These are phyloP conservation scores for Philonicus albiceps DNA, from an alignment of 2,888 invertebrate species.

Conservation along the genomic window DNA sequence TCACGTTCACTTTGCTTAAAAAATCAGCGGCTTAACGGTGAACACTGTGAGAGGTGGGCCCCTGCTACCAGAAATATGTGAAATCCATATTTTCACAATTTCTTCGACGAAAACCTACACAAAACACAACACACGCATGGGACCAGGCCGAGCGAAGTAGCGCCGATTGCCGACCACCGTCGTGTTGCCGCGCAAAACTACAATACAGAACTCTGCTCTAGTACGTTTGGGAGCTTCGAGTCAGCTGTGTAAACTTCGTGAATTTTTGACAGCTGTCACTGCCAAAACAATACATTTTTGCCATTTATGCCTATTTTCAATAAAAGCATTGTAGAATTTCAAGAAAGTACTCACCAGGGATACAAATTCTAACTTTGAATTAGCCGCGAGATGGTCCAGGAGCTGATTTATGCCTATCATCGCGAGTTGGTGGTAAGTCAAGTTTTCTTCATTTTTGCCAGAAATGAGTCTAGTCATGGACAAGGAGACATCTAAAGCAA, in stretches of 20 bases:
- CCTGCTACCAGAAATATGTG: not conserved
- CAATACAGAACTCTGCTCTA: not conserved
- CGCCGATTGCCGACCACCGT: not conserved
- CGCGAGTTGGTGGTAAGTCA: constrained; percentile 61
- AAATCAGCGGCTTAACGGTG: not conserved
- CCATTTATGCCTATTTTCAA: not conserved
- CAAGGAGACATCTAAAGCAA: constrained; percentile 61
- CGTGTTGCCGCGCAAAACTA: not conserved
- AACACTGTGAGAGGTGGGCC: not conserved
- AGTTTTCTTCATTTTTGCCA: constrained; percentile 53
- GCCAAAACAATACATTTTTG: not conserved
- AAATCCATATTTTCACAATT: constrained; percentile 8
- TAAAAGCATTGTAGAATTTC: not conserved
- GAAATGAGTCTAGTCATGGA: constrained; percentile 58
- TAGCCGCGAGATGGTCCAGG: constrained; percentile 57
- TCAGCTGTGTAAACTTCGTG: not conserved
- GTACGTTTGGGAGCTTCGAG: not conserved
- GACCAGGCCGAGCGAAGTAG: not conserved
- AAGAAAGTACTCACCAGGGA: constrained; percentile 43
- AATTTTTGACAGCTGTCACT: not conserved
- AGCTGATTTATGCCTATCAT: constrained; percentile 59
- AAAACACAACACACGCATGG: not conserved
- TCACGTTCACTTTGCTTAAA: not conserved
- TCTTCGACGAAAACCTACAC: constrained; percentile 18
- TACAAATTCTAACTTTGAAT: constrained; percentile 57